A percentile compares a stretch with the other conserved stretches of the same genome.
phyloP scores from a whole-genome alignment of 1,140 invertebrate genomes.

The Phortica variegata region DNA sequence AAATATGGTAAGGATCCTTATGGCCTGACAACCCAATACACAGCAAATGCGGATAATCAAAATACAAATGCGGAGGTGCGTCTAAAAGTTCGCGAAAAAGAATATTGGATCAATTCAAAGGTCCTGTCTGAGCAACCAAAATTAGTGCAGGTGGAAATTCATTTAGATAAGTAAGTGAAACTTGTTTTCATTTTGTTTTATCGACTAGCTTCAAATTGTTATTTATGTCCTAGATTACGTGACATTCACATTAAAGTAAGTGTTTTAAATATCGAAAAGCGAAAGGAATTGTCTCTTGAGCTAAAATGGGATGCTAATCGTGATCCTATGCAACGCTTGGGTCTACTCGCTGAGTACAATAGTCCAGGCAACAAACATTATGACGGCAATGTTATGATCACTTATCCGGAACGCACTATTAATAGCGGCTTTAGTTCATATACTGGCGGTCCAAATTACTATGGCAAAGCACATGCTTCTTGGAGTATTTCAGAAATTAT shows the following conservation, averaged over 20 bases:
- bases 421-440: conserved; percentile 64
- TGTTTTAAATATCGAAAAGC: conserved; percentile 60
- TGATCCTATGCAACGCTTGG: conserved; percentile 67
- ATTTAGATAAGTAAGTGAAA: conserved; percentile 70
- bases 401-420: conserved; percentile 72
- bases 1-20: conserved; percentile 52
- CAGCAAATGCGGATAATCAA: conserved; percentile 52
- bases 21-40: conserved; percentile 37
- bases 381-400: conserved; percentile 63
- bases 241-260: conserved; percentile 70
- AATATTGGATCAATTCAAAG: conserved; percentile 63
- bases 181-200: background rate
- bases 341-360: conserved; percentile 38
- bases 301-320: conserved; percentile 82
- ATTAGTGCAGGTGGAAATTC: conserved; percentile 62
- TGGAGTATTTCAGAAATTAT: conserved; percentile 63
- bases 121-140: conserved; percentile 38
- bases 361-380: conserved; percentile 62
- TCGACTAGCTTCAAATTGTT: background rate
- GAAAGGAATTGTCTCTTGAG: conserved; percentile 67
- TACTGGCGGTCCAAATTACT: conserved; percentile 56
- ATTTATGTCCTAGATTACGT: conserved; percentile 60
- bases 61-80: conserved; percentile 63
- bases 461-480: conserved; percentile 58
- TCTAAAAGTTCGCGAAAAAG: conserved; percentile 64